Evolutionary conservation across 2,888 invertebrate species (phyloP).

Genomic region (Gryllus longicercus): DNA sequence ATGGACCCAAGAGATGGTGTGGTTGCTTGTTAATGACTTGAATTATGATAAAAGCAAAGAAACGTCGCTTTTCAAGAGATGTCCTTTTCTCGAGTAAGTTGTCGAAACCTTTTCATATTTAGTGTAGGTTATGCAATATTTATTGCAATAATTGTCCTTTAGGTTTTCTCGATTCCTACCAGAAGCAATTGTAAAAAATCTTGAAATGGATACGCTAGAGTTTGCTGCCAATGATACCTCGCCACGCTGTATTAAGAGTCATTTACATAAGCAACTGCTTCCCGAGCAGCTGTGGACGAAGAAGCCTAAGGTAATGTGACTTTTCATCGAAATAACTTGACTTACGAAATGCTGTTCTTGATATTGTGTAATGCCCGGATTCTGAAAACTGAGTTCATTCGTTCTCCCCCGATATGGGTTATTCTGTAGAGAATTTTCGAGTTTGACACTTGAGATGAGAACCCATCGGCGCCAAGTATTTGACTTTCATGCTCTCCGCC

Average conservation of each 20-base stretch:
- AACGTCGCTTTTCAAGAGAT: conserved; percentile 49
- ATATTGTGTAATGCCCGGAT: too few relatives aligned
- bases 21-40: conserved; percentile 62
- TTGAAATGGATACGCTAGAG: conserved; percentile 40
- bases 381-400: too few relatives aligned
- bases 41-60: conserved; percentile 57
- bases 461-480: too few relatives aligned
- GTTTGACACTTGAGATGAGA: too few relatives aligned
- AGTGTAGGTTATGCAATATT: not conserved
- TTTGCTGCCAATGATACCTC: conserved; percentile 48
- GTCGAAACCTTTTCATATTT: not conserved
- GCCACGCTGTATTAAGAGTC: conserved; percentile 62
- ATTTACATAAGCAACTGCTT: conserved; percentile 59
- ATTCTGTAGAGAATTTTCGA: too few relatives aligned
- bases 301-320: conserved; percentile 36
- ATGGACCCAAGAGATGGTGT: conserved; percentile 74
- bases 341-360: too few relatives aligned
- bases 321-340: too few relatives aligned
- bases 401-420: too few relatives aligned
- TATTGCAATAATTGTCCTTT: not conserved
- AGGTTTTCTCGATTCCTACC: not conserved
- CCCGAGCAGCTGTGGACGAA: conserved; percentile 47
- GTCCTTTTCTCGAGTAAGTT: conserved; percentile 34
- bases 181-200: too few relatives aligned
- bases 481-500: too few relatives aligned